These are phyloP conservation scores for Rhyacichthys aspro DNA, from an alignment of 2,797 vertebrate species.

Conservation along the genomic window DNA sequence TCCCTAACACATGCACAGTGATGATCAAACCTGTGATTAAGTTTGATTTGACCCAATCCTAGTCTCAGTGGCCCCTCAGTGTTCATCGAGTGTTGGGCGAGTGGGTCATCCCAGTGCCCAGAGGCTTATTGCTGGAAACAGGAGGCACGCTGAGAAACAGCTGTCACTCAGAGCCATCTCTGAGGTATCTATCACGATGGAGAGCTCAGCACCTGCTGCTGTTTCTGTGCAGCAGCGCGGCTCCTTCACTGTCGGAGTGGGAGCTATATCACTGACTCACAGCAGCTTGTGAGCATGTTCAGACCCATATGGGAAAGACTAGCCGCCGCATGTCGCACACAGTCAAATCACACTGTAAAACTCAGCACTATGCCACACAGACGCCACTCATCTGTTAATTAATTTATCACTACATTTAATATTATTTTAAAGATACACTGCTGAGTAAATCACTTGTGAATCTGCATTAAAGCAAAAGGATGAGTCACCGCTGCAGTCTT, in stretches of 20 bases:
- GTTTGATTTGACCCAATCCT: no score
- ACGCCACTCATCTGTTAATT: conserved; percentile 28
- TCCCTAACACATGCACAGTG: no score
- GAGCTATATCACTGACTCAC: conserved; percentile 65
- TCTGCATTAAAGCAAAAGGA: conserved; percentile 1
- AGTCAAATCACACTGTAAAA: conserved; percentile 50
- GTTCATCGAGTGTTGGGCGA: no score
- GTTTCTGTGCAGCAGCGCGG: conserved; percentile 45
- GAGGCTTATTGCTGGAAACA: conserved; percentile 47
- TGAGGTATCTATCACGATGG: conserved; percentile 61
- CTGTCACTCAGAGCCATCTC: conserved; percentile 63
- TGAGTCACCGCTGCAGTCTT: conserved; percentile 1
- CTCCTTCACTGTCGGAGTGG: conserved; percentile 42
- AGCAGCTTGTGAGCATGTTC: conserved; percentile 69
- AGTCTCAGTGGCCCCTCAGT: no score
- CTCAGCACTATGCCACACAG: conserved; percentile 33
- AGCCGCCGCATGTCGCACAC: conserved; percentile 48
- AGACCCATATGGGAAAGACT: conserved; percentile 67
- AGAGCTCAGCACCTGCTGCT: conserved; percentile 70
- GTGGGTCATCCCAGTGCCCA: conserved; percentile 4
- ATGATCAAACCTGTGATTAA: no score
- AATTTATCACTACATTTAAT: conserved; percentile 3
- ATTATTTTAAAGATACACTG: conserved; percentile 6
- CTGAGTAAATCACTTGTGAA: neutral
- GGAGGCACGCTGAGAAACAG: conserved; percentile 60